Conservation (phyloP, 92 coral and sea anemone genomes). For the Epizoanthus scotinus region DNA sequence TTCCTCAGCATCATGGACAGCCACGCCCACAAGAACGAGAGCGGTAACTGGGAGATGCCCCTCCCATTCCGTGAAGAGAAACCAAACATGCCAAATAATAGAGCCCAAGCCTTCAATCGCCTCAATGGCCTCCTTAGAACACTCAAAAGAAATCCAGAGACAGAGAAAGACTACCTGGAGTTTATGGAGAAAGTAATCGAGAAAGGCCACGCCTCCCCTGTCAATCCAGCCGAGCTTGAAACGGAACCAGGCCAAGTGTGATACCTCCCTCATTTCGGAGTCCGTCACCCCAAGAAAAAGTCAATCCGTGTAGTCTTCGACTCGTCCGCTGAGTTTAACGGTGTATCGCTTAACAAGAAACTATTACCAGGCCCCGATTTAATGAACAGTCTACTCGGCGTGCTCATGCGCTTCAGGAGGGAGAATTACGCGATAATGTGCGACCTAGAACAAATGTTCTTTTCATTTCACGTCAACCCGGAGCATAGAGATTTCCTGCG, state of each 20-base stretch:
- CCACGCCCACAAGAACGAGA: constrained; percentile 22
- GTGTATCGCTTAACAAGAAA: constrained; percentile 20
- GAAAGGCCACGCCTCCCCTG: constrained; percentile 32
- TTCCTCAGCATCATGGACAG: constrained; percentile 26
- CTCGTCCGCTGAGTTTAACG: constrained; percentile 30
- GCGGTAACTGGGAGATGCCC: constrained; percentile 39
- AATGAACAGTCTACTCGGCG: constrained; percentile 42
- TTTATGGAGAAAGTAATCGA: constrained; percentile 12
- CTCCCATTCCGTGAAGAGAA: constrained; percentile 43
- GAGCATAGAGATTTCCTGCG: constrained; percentile 40
- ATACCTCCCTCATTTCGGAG: constrained; percentile 37
- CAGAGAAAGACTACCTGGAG: constrained; percentile 21
- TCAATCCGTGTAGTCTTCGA: constrained; percentile 48
- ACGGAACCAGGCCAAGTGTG: neutral
- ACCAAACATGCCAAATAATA: constrained; percentile 32
- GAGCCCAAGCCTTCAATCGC: neutral
- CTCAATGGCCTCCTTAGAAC: neutral
- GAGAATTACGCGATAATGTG: constrained; percentile 38
- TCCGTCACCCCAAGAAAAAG: constrained; percentile 32
- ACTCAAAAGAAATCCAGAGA: neutral
- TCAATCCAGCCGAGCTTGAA: neutral
- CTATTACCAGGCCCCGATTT: constrained; percentile 33
- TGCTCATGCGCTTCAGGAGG: constrained; percentile 36
- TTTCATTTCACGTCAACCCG: constrained; percentile 39
- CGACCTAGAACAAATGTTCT: constrained; percentile 49